phyloP scores from a whole-genome alignment of 2,888 invertebrate genomes.

The Diadegma fenestrale region DNA sequence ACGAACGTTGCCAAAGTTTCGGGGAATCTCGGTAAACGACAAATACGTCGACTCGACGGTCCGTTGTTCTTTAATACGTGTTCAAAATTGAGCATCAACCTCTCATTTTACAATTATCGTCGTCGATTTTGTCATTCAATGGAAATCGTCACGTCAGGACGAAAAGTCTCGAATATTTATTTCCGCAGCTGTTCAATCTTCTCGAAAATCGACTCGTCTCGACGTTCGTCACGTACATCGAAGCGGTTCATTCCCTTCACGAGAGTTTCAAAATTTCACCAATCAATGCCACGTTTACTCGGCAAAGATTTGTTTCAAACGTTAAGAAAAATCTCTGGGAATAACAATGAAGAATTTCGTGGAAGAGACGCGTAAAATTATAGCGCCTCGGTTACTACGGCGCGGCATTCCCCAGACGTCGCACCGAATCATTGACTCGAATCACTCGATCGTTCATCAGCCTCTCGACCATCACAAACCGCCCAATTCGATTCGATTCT shows the following conservation, averaged over 20 bases:
- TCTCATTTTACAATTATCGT: background rate
- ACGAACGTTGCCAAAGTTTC: background rate
- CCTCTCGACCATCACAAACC: background rate
- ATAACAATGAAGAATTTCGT: background rate
- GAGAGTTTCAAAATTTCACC: constrained; percentile 1
- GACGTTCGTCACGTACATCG: background rate
- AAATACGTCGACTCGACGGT: background rate
- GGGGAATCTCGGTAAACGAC: background rate
- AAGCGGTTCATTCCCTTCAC: background rate
- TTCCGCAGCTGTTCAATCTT: background rate
- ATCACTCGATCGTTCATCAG: constrained; percentile 52
- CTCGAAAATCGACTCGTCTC: background rate
- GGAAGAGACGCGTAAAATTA: background rate
- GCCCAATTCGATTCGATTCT: background rate
- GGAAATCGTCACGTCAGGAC: background rate
- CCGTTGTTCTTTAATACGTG: background rate
- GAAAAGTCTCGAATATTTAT: background rate
- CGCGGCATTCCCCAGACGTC: background rate
- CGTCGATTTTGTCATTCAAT: background rate
- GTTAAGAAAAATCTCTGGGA: background rate
- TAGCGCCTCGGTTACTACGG: background rate
- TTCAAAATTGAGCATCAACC: background rate
- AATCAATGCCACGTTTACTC: background rate
- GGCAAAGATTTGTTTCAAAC: background rate
- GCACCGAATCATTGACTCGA: constrained; percentile 58